These are phyloP conservation scores for Monomorium pharaonis DNA, from an alignment of 1,140 invertebrate species.

Conservation along the genomic window DNA sequence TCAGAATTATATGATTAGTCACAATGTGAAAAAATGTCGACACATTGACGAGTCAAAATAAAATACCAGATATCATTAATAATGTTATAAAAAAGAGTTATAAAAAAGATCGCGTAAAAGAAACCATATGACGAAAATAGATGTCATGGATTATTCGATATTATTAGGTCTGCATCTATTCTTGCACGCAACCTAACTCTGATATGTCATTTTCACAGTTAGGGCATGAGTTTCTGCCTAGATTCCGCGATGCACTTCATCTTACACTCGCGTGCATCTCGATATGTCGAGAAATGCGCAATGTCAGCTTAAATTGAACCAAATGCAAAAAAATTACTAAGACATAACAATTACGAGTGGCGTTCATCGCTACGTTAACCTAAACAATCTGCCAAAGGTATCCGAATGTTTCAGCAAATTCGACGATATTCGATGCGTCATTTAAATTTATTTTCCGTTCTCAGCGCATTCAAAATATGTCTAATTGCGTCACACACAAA, in stretches of 20 bases:
- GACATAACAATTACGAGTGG: not conserved
- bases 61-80: constrained; percentile 2
- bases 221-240: not conserved
- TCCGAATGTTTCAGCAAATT: not conserved
- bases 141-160: constrained; percentile 21
- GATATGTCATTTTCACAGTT: constrained; percentile 30
- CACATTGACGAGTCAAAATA: not conserved
- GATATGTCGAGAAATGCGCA: not conserved
- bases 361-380: not conserved
- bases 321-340: not conserved
- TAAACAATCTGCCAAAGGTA: not conserved
- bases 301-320: not conserved
- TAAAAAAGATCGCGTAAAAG: not conserved
- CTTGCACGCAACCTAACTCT: not conserved
- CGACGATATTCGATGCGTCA: not conserved
- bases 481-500: no score
- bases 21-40: not conserved
- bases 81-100: not conserved
- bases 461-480: not conserved
- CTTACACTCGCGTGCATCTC: not conserved
- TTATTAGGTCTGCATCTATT: constrained; percentile 32
- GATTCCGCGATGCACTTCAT: not conserved
- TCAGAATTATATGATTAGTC: not conserved
- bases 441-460: not conserved
- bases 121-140: not conserved